Base-by-base conservation (phyloP, 2,888 invertebrate species). In the Dynastes grantii region DNA sequence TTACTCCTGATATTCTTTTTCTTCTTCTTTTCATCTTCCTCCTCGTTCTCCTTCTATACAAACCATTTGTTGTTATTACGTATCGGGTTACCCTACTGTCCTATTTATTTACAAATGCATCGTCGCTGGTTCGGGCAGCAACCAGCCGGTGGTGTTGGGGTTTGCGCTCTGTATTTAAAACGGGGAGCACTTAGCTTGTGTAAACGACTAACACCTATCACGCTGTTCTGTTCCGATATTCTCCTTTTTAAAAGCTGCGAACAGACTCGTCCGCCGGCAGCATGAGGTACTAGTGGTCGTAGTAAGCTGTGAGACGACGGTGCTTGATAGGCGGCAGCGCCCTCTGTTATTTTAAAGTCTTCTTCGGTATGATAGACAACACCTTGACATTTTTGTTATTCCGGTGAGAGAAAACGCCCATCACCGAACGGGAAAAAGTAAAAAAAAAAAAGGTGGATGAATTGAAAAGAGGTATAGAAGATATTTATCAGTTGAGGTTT, bases 201-300 rank as follows among this genome's bases (percentile, higher is more conserved):
- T 77, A 77, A 77, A 77, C 77, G 71, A 53, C 71, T 71, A 77
- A 55, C 77, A 77, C 77, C 77, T 77, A 77, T 77, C 40, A 73
- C 37, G 37, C 58, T 37, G 70, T 51, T 32, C 37, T 32, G 64
- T 64, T 37, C n/a, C 37, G 37, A 13, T 64, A 64, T 53, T 53
- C 8, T 3, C 16, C 2, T 37, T 16, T 64, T 37, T n/a, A 37
- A 64, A 64, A 40, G 37, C n/a, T 37, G 32, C 37, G 64, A 64
- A 32, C 32, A 29, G 37, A n/a, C 32, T 37, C 4, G 5, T 16
- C 55, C 13, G 16, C 4, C 55, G n/a, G 22, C 6, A 3, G 22
- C 22, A 5, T 5, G 55, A 6, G 55, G 16, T 58, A 22, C 8
- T 22, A 27, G 22, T 22, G 22, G 22, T 16, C n/a, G 16, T 22